Evolutionary conservation across 2,888 invertebrate species (phyloP).

Genomic region (Aricia artaxerxes): DNA sequence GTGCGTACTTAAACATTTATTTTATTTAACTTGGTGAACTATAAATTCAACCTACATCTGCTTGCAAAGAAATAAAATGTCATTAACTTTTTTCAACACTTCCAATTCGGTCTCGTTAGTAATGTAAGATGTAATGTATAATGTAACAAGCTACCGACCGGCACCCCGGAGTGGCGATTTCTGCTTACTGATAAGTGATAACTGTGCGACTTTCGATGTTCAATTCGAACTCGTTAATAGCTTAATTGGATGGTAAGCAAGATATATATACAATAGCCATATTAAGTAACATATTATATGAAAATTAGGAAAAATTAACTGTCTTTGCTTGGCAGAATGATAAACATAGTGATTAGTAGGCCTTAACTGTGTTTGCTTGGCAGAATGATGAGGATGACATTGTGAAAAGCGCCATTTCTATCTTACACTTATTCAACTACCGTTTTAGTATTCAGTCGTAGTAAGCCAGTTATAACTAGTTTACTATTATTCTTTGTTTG

Average conservation of each 20-base stretch:
- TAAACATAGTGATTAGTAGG: too few relatives aligned
- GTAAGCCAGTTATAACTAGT: too few relatives aligned
- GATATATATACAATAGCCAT: background rate
- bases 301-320: too few relatives aligned
- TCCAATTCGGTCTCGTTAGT: slow-evolving; percentile 55
- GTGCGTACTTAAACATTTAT: background rate
- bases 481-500: too few relatives aligned
- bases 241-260: background rate
- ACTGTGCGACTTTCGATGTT: background rate
- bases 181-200: background rate
- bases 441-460: too few relatives aligned
- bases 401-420: background rate
- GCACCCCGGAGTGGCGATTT: slow-evolving; percentile 52
- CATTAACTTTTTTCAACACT: slow-evolving; percentile 4
- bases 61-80: background rate
- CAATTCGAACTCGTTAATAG: background rate
- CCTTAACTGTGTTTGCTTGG: too few relatives aligned
- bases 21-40: background rate
- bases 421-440: background rate
- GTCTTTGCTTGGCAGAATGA: too few relatives aligned
- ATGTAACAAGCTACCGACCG: slow-evolving; percentile 71
- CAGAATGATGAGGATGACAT: too few relatives aligned
- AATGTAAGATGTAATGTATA: slow-evolving; percentile 73
- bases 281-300: background rate
- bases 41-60: background rate